phyloP scores from a whole-genome alignment of 2,797 vertebrate species.

The Atherinosoma microstoma region DNA sequence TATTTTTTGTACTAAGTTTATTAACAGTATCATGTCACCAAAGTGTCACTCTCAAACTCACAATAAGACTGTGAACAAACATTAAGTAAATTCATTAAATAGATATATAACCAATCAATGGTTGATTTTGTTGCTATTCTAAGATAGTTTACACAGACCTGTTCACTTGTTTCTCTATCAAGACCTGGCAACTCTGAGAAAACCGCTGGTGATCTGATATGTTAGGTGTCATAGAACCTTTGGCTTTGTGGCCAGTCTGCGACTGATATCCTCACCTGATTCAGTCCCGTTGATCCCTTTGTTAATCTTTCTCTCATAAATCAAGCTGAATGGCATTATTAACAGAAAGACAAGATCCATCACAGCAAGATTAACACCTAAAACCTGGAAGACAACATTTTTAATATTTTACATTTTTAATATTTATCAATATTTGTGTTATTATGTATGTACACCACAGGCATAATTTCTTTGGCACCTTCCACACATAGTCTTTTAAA shows the following conservation, averaged over 20 bases:
- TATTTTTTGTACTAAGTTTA: too few species aligned
- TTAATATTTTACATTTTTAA: too few species aligned
- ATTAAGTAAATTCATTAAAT: too few species aligned
- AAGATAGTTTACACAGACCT: too few species aligned
- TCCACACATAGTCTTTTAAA: neutral
- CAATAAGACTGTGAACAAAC: too few species aligned
- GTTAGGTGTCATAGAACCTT: neutral
- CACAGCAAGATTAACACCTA: constrained; percentile 57
- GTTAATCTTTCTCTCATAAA: rapidly evolving
- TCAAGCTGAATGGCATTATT: constrained; percentile 18
- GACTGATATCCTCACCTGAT: constrained; percentile 25
- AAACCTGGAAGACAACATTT: constrained; percentile 50
- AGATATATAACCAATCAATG: too few species aligned
- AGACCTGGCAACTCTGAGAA: neutral
- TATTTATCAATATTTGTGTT: too few species aligned
- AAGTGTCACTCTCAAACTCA: too few species aligned
- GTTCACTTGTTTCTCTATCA: neutral
- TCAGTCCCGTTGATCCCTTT: rapidly evolving
- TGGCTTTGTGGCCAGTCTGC: neutral
- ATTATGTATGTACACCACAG: too few species aligned
- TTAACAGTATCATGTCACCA: too few species aligned
- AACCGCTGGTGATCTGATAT: neutral
- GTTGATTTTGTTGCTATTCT: too few species aligned
- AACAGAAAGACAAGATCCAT: constrained; percentile 52
- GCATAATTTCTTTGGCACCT: too few species aligned